Conservation (phyloP, 1,140 invertebrate species). For the Conus ventricosus region DNA sequence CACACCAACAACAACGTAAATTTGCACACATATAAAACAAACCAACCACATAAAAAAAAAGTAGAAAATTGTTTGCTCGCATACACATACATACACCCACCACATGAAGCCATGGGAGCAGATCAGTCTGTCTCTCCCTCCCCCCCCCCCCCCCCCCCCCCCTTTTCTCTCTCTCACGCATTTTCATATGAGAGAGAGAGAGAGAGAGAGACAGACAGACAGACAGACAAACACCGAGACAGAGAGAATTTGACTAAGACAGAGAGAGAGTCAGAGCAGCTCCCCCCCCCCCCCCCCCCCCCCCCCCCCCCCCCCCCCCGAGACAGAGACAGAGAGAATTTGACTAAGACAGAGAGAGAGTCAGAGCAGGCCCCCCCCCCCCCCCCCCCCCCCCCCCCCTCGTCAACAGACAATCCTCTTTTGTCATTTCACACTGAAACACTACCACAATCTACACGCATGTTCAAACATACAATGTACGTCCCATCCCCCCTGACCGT, state of each 20-base stretch:
- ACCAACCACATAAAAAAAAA: too few species aligned
- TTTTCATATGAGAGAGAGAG: neutral
- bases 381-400: too few species aligned
- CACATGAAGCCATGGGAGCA: neutral
- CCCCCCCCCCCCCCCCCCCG: too few species aligned
- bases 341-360: neutral
- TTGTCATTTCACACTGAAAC: neutral
- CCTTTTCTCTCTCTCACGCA: neutral
- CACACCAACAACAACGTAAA: too few species aligned
- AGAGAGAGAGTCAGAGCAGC: too few species aligned
- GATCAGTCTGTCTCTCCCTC: neutral
- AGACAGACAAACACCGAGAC: slow-evolving; percentile 5
- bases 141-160: too few species aligned
- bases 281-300: too few species aligned
- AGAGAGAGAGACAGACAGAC: neutral
- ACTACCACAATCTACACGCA: neutral
- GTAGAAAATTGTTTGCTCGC: neutral
- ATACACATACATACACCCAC: neutral
- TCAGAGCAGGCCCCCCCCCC: too few species aligned
- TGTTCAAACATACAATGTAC: neutral
- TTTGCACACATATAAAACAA: too few species aligned
- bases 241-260: neutral
- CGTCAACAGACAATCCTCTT: too few species aligned
- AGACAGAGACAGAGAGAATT: neutral
- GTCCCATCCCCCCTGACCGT: neutral